A percentile compares a stretch with the other conserved stretches of the same genome.
Conservation (phyloP, 2,797 vertebrate genomes). For the Melanotaenia pygmaea region DNA sequence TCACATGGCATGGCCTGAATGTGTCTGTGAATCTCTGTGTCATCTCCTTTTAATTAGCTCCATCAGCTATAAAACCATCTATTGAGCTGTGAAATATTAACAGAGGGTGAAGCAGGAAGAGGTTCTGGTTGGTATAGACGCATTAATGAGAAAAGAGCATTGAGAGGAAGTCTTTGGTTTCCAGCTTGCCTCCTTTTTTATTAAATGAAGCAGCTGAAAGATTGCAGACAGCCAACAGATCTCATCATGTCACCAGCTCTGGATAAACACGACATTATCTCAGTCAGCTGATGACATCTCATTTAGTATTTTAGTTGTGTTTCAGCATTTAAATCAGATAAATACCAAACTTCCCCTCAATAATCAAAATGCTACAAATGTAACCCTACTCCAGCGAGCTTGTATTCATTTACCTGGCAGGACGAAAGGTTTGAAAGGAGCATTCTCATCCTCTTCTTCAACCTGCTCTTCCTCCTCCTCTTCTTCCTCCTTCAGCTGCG, state of each 20-base stretch:
- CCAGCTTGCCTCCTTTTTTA: neutral
- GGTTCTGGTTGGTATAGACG: neutral
- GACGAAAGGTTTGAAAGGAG: conserved; percentile 74
- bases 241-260: neutral
- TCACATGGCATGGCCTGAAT: conserved; percentile 25
- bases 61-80: conserved; percentile 16
- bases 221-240: neutral
- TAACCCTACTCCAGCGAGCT: neutral
- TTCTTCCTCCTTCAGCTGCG: conserved; percentile 74
- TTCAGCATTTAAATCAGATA: neutral
- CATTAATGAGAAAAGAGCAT: neutral
- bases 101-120: neutral
- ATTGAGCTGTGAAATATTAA: conserved; percentile 3
- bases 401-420: conserved; percentile 75
- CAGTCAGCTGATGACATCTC: neutral
- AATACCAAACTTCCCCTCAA: neutral
- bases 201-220: conserved; percentile 2
- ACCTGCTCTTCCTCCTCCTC: conserved; percentile 77
- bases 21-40: neutral
- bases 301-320: neutral
- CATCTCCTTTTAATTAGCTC: conserved; percentile 40
- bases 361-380: neutral
- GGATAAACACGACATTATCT: neutral
- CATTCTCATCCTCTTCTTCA: conserved; percentile 58
- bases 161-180: neutral